These are phyloP conservation scores for Omphaloscelis lunosa DNA, from an alignment of 2,888 invertebrate species.

Conservation along the genomic window DNA sequence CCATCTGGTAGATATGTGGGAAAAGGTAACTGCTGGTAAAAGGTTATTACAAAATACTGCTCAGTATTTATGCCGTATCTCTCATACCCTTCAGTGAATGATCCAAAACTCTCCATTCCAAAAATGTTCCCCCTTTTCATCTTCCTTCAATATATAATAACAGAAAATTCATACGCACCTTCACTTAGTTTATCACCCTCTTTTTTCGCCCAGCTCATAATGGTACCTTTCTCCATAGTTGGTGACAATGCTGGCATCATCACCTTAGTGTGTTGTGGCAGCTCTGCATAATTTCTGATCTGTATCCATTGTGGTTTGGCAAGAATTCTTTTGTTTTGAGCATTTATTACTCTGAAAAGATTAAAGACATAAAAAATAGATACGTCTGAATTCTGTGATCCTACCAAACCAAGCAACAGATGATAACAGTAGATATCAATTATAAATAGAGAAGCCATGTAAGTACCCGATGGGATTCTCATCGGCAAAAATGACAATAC, in stretches of 20 bases:
- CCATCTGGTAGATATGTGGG: no score
- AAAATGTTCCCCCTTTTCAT: not conserved
- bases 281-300: constrained; percentile 87
- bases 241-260: constrained; percentile 98
- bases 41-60: not conserved
- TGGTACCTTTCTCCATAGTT: constrained; percentile 98
- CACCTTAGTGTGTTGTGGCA: constrained; percentile 94
- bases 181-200: constrained; percentile 98
- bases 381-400: not conserved
- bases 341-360: constrained; percentile 72
- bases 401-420: not conserved
- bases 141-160: not conserved
- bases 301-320: constrained; percentile 85
- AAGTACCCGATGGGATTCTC: no score
- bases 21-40: not conserved
- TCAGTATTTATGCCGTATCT: not conserved
- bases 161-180: constrained; percentile 85
- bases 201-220: constrained; percentile 98
- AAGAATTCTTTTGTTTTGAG: constrained; percentile 70
- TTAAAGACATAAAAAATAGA: not conserved
- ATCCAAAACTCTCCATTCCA: not conserved
- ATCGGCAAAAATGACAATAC: no score
- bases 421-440: not conserved
- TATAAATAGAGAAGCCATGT: no score
- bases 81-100: not conserved